phyloP scores from a whole-genome alignment of 2,888 invertebrate species.

The Rhagonycha fulva region DNA sequence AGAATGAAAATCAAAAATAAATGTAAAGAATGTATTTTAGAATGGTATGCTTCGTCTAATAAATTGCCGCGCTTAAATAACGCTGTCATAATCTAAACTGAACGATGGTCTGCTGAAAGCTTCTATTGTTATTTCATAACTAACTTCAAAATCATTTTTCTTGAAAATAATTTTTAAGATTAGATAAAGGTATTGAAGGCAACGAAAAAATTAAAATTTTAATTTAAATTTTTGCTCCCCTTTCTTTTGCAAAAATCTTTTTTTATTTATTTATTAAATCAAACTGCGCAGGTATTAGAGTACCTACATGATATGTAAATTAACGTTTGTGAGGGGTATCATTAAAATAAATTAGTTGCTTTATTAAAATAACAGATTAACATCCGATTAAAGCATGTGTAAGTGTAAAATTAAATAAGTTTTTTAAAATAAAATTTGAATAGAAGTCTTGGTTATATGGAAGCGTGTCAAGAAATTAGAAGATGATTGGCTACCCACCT shows the following conservation, averaged over 20 bases:
- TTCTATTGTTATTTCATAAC: not conserved
- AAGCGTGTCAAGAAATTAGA: slow-evolving; percentile 35
- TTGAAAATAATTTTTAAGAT: not conserved
- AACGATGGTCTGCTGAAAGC: not conserved
- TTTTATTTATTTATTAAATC: not conserved
- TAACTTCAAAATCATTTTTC: not conserved
- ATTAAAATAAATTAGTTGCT: not conserved
- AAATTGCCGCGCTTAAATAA: not conserved
- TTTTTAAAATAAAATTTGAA: not conserved
- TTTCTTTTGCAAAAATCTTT: not conserved
- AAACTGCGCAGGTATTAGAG: not conserved
- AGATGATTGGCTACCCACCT: slow-evolving; percentile 39
- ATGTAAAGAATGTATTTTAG: not conserved
- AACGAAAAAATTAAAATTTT: not conserved
- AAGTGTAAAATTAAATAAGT: not conserved
- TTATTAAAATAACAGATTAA: not conserved
- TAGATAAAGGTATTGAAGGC: not conserved
- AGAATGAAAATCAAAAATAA: not conserved
- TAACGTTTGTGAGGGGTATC: not conserved
- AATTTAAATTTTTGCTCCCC: not conserved
- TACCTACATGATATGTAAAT: no score
- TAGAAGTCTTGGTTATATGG: not conserved
- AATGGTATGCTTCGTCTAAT: not conserved
- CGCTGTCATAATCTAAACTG: not conserved
- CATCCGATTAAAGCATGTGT: not conserved